Conservation (phyloP, 2,888 invertebrate genomes). For the Scrobipalpa costella region DNA sequence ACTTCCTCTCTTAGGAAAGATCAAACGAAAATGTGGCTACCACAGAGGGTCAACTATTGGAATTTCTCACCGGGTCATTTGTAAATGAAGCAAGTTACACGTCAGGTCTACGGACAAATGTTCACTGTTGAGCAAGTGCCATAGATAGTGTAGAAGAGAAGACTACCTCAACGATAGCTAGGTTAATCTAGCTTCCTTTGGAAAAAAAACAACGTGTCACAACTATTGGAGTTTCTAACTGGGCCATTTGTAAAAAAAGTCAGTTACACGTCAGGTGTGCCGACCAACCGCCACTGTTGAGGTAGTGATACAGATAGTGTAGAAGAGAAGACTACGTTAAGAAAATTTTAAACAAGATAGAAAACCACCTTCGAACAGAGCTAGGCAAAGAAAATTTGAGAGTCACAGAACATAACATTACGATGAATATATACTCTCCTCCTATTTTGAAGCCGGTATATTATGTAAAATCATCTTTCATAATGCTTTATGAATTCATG, state of each 20-base stretch:
- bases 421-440: no score
- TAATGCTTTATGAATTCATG: no score
- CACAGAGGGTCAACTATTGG: not conserved
- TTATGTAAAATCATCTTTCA: no score
- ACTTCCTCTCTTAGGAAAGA: no score
- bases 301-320: not conserved
- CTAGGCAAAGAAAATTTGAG: no score
- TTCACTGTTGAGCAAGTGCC: not conserved
- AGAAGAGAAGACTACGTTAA: not conserved
- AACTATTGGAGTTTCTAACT: not conserved
- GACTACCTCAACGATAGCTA: not conserved
- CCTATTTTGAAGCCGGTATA: no score
- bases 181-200: no score
- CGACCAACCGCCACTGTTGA: not conserved
- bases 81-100: conserved; percentile 21
- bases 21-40: no score
- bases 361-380: no score
- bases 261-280: conserved; percentile 12
- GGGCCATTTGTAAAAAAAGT: conserved; percentile 19
- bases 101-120: not conserved
- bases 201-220: not conserved
- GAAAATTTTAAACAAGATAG: no score
- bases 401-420: no score
- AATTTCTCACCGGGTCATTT: conserved; percentile 15
- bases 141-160: not conserved